phyloP scores from a whole-genome alignment of 2,797 vertebrate genomes.

The Parauchenoglanis punctatus region DNA sequence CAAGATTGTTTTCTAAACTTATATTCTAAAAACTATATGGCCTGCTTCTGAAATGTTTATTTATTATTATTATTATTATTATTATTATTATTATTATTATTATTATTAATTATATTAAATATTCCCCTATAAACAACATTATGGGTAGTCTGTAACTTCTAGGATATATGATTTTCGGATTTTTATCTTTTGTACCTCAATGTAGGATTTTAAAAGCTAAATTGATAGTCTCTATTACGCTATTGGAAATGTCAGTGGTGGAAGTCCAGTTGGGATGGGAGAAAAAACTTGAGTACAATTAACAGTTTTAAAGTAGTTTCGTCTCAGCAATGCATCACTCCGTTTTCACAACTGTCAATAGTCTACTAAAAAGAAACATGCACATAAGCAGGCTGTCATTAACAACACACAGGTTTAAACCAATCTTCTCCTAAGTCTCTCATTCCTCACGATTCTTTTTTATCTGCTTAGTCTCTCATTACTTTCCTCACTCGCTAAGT shows the following conservation, averaged over 20 bases:
- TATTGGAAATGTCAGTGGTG: neutral
- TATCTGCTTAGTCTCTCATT: neutral
- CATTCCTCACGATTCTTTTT: neutral
- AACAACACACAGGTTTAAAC: neutral
- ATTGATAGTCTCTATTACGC: neutral
- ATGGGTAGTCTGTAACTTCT: neutral
- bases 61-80: no score
- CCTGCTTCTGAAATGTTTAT: neutral
- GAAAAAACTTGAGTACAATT: neutral
- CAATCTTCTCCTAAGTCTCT: neutral
- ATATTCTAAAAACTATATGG: neutral
- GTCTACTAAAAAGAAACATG: neutral
- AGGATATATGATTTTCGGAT: neutral
- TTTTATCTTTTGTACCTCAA: neutral
- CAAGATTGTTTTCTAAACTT: neutral
- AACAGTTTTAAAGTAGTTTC: neutral
- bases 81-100: no score
- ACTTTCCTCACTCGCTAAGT: no score
- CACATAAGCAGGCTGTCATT: neutral
- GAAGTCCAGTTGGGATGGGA: neutral
- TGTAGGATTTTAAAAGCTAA: neutral
- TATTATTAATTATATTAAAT: neutral
- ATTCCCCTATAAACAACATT: neutral
- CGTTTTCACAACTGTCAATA: neutral
- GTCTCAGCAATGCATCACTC: neutral